Percentiles rank a stretch among this genome's conserved stretches.
Conservation (phyloP, 2,113 vertebrate genomes). For the Sterna hirundo region DNA sequence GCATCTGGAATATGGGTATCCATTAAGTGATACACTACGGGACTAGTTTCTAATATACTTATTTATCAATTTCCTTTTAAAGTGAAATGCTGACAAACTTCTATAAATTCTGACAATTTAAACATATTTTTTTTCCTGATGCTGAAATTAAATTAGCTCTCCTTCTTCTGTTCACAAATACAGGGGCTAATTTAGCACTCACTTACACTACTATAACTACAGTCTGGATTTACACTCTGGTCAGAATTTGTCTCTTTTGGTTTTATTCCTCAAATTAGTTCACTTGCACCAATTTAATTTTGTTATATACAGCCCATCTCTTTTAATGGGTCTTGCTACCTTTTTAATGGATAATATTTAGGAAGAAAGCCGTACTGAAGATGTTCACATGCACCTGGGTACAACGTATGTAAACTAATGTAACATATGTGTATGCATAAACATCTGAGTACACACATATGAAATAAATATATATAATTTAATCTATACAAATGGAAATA, state of each 20-base stretch:
- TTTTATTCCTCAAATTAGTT: not conserved
- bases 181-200: not conserved
- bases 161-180: not conserved
- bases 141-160: not conserved
- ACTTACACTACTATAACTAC: not conserved
- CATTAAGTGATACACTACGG: not conserved
- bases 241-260: not conserved
- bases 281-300: not conserved
- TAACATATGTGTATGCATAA: not conserved
- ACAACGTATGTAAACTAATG: not conserved
- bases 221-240: not conserved
- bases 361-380: not conserved
- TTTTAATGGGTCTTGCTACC: not conserved
- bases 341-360: not conserved
- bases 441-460: not conserved
- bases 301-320: not conserved
- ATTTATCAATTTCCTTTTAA: not conserved
- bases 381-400: not conserved
- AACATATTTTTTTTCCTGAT: not conserved
- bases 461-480: not conserved
- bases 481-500: not conserved
- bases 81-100: not conserved
- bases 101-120: not conserved
- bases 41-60: not conserved
- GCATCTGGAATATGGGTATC: not conserved